These are phyloP conservation scores for Buathra laborator DNA, from an alignment of 2,888 invertebrate genomes.

Conservation along the genomic window DNA sequence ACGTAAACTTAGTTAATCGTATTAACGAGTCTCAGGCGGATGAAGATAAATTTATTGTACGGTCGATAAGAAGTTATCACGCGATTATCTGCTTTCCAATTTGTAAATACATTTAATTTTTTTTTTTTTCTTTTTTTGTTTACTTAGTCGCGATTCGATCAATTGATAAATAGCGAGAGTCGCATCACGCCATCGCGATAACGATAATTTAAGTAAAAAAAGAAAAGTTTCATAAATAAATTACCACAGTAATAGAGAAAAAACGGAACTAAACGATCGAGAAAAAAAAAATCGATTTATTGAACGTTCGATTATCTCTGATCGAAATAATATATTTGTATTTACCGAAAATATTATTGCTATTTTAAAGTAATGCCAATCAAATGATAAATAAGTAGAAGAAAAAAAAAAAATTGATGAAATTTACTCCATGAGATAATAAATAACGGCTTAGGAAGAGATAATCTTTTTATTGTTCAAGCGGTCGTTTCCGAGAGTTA, in stretches of 20 bases:
- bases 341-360: slow-evolving; percentile 81
- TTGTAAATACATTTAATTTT: slow-evolving; percentile 64
- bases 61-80: slow-evolving; percentile 62
- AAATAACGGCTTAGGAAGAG: slow-evolving; percentile 42
- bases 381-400: slow-evolving; percentile 60
- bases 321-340: slow-evolving; percentile 81
- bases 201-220: slow-evolving; percentile 70
- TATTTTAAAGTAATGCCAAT: slow-evolving; percentile 69
- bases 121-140: slow-evolving; percentile 19
- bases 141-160: slow-evolving; percentile 45
- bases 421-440: slow-evolving; percentile 54
- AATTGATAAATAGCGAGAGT: slow-evolving; percentile 22
- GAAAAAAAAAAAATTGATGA: slow-evolving; percentile 15
- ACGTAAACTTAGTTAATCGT: slow-evolving; percentile 78
- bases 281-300: slow-evolving; percentile 67
- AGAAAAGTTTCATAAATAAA: slow-evolving; percentile 62
- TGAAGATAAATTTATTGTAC: slow-evolving; percentile 75
- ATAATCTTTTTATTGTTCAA: slow-evolving; percentile 42
- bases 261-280: slow-evolving; percentile 28
- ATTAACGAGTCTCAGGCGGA: slow-evolving; percentile 78
- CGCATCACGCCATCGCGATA: slow-evolving; percentile 67
- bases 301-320: slow-evolving; percentile 75
- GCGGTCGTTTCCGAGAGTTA: slow-evolving; percentile 34
- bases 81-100: slow-evolving; percentile 60
- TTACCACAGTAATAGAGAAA: slow-evolving; percentile 17